Percentiles rank a stretch among this genome's conserved stretches.
These are phyloP conservation scores for Eristalis pertinax DNA, from an alignment of 2,888 invertebrate species.

Conservation along the genomic window DNA sequence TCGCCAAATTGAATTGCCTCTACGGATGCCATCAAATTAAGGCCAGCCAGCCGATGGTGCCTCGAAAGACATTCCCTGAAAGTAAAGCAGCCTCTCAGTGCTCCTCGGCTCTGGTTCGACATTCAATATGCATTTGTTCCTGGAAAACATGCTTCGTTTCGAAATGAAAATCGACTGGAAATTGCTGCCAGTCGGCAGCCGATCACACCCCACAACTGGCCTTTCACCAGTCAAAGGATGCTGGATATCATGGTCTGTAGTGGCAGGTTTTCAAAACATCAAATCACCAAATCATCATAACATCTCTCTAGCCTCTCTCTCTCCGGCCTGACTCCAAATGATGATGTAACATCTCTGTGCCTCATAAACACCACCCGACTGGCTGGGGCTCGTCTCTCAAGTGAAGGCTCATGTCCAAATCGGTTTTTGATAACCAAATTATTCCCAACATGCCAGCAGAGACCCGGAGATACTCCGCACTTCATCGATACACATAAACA, in stretches of 20 bases:
- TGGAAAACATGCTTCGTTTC: background rate
- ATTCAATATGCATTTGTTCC: background rate
- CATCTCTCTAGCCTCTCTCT: background rate
- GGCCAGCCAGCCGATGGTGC: background rate
- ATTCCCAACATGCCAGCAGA: constrained; percentile 26
- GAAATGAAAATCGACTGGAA: background rate
- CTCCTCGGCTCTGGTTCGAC: too few relatives aligned
- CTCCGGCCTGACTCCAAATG: background rate
- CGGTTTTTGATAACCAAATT: constrained; percentile 26
- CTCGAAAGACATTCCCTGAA: background rate
- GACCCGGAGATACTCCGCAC: constrained; percentile 17
- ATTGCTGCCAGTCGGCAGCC: background rate
- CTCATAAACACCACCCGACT: constrained; percentile 1
- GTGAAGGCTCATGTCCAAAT: background rate
- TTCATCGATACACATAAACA: constrained; percentile 26
- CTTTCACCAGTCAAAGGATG: constrained; percentile 19
- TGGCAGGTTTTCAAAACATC: constrained; percentile 49
- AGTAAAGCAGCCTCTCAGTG: too few relatives aligned
- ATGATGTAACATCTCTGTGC: constrained; percentile 14
- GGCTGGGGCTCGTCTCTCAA: too few relatives aligned
- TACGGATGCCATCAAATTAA: background rate
- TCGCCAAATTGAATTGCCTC: background rate
- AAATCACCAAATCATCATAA: constrained; percentile 2
- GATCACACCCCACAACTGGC: background rate
- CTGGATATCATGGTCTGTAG: background rate